Evolutionary conservation across 2,113 vertebrate species (phyloP).

Genomic region (Catharus bicknelli): DNA sequence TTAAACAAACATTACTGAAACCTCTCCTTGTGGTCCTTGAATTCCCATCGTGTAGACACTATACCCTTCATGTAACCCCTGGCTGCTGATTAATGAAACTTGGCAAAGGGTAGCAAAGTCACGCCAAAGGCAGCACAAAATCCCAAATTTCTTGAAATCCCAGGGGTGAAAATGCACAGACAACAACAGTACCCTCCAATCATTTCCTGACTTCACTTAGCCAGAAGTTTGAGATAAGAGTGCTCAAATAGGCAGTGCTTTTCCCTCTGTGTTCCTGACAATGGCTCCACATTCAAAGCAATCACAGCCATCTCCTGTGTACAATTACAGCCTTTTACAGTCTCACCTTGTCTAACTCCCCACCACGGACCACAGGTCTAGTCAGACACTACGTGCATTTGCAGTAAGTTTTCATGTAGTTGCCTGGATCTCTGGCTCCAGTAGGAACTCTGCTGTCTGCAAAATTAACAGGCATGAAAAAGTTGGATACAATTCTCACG

Average conservation of each 20-base stretch:
- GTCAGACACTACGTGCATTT: slow-evolving; percentile 51
- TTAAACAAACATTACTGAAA: slow-evolving; percentile 18
- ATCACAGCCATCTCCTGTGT: slow-evolving; percentile 55
- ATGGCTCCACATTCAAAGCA: slow-evolving; percentile 54
- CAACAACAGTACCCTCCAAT: neutral
- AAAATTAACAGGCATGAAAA: slow-evolving; percentile 49
- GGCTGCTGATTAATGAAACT: slow-evolving; percentile 52
- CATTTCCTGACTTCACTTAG: slow-evolving; percentile 15
- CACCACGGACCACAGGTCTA: slow-evolving; percentile 14
- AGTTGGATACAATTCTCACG: neutral
- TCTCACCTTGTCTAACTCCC: slow-evolving; percentile 59
- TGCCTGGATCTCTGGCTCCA: slow-evolving; percentile 14
- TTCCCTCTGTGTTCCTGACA: slow-evolving; percentile 23
- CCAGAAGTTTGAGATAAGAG: slow-evolving; percentile 29
- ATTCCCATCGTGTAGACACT: slow-evolving; percentile 5
- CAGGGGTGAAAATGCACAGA: slow-evolving; percentile 14
- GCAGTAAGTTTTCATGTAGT: slow-evolving; percentile 16
- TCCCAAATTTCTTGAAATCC: slow-evolving; percentile 38
- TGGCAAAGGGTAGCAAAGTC: slow-evolving; percentile 16
- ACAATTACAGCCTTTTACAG: slow-evolving; percentile 61
- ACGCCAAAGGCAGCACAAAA: slow-evolving; percentile 50
- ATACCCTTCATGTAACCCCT: slow-evolving; percentile 27
- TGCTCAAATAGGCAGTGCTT: slow-evolving; percentile 2
- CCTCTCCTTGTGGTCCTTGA: slow-evolving; percentile 14
- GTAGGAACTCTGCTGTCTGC: slow-evolving; percentile 30